Evolutionary conservation across 2,797 vertebrate species (phyloP).

Genomic region (Sphaeramia orbicularis): DNA sequence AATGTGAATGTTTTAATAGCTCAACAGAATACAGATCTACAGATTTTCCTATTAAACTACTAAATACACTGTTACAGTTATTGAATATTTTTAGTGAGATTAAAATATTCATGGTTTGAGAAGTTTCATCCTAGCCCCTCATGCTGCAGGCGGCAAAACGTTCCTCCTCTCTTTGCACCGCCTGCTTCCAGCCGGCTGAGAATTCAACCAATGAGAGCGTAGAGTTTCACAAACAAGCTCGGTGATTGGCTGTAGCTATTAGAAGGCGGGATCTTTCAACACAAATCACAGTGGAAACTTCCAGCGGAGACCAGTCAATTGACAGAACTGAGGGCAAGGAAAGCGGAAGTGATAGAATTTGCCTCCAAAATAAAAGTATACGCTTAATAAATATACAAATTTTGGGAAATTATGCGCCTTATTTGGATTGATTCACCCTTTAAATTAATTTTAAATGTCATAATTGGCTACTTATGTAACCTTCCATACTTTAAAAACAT

Average conservation of each 20-base stretch:
- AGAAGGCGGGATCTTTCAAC: slow-evolving; percentile 79
- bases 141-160: slow-evolving; percentile 55
- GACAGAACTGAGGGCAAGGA: neutral
- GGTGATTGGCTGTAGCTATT: slow-evolving; percentile 50
- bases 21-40: too few species aligned
- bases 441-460: fast-evolving
- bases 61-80: too few species aligned
- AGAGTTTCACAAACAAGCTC: slow-evolving; percentile 15
- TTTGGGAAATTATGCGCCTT: fast-evolving
- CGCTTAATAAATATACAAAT: fast-evolving
- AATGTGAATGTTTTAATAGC: too few species aligned
- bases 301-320: slow-evolving; percentile 7
- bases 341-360: fast-evolving
- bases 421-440: fast-evolving
- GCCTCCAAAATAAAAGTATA: slow-evolving; percentile 48
- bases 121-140: neutral
- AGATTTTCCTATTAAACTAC: too few species aligned
- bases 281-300: slow-evolving; percentile 23
- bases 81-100: too few species aligned
- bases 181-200: slow-evolving; percentile 10
- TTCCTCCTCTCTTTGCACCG: neutral
- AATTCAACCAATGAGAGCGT: slow-evolving; percentile 56
- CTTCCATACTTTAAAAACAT: fast-evolving
- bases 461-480: fast-evolving
- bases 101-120: too few species aligned